Base-by-base conservation (phyloP, 2,113 vertebrate genomes). In the Campylomormyrus tamandua region DNA sequence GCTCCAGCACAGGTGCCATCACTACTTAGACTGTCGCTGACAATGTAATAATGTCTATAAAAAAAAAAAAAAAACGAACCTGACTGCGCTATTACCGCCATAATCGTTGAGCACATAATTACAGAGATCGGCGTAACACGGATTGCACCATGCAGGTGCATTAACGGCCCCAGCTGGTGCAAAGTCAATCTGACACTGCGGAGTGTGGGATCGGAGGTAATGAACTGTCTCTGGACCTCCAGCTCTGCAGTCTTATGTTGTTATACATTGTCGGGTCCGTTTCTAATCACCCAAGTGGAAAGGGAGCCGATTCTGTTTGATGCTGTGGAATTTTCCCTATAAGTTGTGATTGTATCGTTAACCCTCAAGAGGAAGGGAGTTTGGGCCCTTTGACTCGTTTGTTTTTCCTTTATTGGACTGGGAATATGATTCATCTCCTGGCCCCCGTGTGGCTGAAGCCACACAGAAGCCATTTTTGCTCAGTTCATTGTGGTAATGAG, bases 1-100 rank as follows among this genome's bases (percentile, higher is more conserved):
- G 89, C 91, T 94, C 94, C 93, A 92, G 86, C 90, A 90, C 91
- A 92, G 89, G 90, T 90, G 90, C 83, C 89, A 88, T 50, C 10
- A 45, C 91, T 74, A 89, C 90, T 49, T 90, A 90, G 87, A 53
- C 83, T 86, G 87, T 92, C 90, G 90, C 90, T 90, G 91, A 93
- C 92, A 90, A 86, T 52, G 90, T 90, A 90, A 91, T 83, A 89
- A 91, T 42, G 31, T 77, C 42, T 7, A 77, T 27, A 4, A 31
- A 4, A 77, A 70, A 31, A 70, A 70, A 70, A 70, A 70, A 3
- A 3, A 80, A 42, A 42, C 0, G 88, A 90, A 77, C 77, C 70
- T 90, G 7, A 31, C 66, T 52, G 66, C 88, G 90, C 90, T 19
- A 83, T 53, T 74, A 53, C 88, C 27, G 62, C 91, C 87, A 58